Conservation (phyloP, 2,888 invertebrate species). For the Drosophila nr. perissopoda region DNA sequence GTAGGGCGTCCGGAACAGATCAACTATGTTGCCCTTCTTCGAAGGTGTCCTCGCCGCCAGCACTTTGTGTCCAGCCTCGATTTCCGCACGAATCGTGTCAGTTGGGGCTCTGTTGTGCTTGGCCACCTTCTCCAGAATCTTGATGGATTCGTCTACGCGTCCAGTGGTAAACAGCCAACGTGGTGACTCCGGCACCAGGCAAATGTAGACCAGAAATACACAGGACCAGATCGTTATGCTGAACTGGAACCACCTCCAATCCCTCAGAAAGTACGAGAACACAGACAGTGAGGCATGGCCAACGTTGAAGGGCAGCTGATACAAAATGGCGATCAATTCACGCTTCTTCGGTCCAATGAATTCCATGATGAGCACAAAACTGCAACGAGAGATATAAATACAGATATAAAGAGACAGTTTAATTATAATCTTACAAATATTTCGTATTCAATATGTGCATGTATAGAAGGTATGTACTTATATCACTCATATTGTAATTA, state of each 20-base stretch:
- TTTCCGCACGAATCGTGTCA: constrained; percentile 85
- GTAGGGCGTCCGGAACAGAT: constrained; percentile 89
- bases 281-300: constrained; percentile 88
- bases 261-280: constrained; percentile 88
- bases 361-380: constrained; percentile 90
- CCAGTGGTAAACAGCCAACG: constrained; percentile 91
- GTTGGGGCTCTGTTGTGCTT: constrained; percentile 86
- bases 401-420: background rate
- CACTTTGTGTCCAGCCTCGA: constrained; percentile 85
- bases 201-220: constrained; percentile 86
- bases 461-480: background rate
- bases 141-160: constrained; percentile 87
- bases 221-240: constrained; percentile 88
- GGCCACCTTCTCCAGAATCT: constrained; percentile 88
- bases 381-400: constrained; percentile 63
- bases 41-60: constrained; percentile 83
- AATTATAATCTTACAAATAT: background rate
- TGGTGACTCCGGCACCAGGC: constrained; percentile 92
- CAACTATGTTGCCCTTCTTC: constrained; percentile 87
- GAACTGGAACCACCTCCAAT: constrained; percentile 89
- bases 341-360: constrained; percentile 87
- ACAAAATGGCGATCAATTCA: constrained; percentile 86
- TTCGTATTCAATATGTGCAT: background rate
- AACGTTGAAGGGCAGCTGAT: constrained; percentile 90
- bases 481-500: background rate